phyloP scores from a whole-genome alignment of 2,888 invertebrate species.

The Azorinus chamasolen region DNA sequence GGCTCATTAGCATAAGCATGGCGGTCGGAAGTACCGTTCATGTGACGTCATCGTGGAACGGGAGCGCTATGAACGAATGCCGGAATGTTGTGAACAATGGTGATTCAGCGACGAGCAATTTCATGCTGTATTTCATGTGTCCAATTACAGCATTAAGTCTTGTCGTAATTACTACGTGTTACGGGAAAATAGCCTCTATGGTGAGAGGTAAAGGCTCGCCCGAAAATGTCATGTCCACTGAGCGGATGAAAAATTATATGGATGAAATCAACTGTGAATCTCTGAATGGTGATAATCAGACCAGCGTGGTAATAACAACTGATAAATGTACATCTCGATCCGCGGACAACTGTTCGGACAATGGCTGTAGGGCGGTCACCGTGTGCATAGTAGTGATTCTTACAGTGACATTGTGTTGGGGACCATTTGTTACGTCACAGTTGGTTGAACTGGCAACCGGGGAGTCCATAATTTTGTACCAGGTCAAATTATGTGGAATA shows the following conservation, averaged over 20 bases:
- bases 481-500: conserved; percentile 81
- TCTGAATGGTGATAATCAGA: conserved; percentile 31
- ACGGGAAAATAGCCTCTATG: conserved; percentile 71
- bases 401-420: conserved; percentile 78
- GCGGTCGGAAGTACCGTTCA: conserved; percentile 75
- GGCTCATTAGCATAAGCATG: conserved; percentile 71
- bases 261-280: conserved; percentile 47
- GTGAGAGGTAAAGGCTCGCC: conserved; percentile 64
- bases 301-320: conserved; percentile 24
- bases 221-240: conserved; percentile 7
- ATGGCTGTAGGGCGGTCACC: conserved; percentile 75
- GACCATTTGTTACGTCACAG: conserved; percentile 77
- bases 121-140: conserved; percentile 76
- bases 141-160: conserved; percentile 74
- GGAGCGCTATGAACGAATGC: conserved; percentile 66
- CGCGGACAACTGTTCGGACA: conserved; percentile 66
- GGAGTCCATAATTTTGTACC: conserved; percentile 78
- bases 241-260: conserved; percentile 30
- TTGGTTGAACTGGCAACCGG: conserved; percentile 74
- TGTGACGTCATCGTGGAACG: conserved; percentile 73
- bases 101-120: conserved; percentile 69
- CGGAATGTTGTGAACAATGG: conserved; percentile 69
- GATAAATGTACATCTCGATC: conserved; percentile 38
- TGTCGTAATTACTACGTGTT: conserved; percentile 68
- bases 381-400: conserved; percentile 78